Base-by-base conservation (phyloP, 1,140 invertebrate genomes). In the Aplysia californica region DNA sequence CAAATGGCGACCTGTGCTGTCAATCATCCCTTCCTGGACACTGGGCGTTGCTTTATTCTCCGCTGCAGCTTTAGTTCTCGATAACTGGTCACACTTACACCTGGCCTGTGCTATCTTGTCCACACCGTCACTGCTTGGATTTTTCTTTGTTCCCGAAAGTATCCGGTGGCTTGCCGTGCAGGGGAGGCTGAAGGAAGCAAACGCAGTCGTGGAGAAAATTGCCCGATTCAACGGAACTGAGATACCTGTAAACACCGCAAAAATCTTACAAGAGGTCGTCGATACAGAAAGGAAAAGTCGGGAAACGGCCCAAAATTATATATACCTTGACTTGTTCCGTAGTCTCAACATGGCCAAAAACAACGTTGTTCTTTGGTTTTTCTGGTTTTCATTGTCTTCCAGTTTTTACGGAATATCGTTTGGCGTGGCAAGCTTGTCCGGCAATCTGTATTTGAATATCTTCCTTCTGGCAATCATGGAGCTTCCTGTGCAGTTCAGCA, bases 141-240 rank as follows among this genome's bases (percentile, higher is more conserved):
- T 41, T 64, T 36, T 77, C 31, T 36, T 29, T 70, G 61, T 85
- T 50, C 86, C 85, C 15, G 86, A 87, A 56, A 86, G 84, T 55
- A 81, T 82, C 38, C 81, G 86, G 35, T 87, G 85, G 83, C 66
- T 86, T n/a, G 75, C 82, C 3, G 74, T 77, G 2, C 77, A 79
- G 23, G 77, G 80, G 3, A 78, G 78, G 23, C 74, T 82, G 41
- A 75, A 84, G 36, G 81, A 86, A 55, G 86, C 86, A 3, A 72
- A 84, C 39, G 71, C 70, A 15, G 78, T 83, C 1, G 59, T 86
- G 36, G 56, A 67, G 20, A 39, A 44, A 31, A 83, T 86, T 4
- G 83, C 83, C 0, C 79, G 69, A 29, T 44, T 79, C 2, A 87
- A 87, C 70, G 65, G 76, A n/a, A 65, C 20, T 23, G 44, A 65